Percentiles rank a stretch among this genome's conserved stretches.
Evolutionary conservation across 30 jellyfish, hydroid and myxozoan species (phyloP).

Genomic region (Turritopsis rubra): DNA sequence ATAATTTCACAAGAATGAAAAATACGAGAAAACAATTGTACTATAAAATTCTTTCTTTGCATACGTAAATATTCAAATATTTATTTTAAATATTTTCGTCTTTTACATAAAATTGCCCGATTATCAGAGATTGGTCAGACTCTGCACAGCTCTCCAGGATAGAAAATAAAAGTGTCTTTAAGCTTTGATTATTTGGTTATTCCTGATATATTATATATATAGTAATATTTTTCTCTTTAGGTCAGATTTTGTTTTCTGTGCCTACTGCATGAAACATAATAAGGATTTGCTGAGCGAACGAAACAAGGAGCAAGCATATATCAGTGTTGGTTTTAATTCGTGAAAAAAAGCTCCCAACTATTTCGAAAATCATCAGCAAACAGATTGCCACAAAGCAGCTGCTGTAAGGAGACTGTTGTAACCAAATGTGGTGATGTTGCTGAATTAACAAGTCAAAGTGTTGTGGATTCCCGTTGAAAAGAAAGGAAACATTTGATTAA

Average conservation of each 20-base stretch:
- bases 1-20: too few species aligned
- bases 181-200: too few species aligned
- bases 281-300: conserved; percentile 21
- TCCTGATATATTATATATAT: too few species aligned
- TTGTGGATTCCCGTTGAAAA: background rate
- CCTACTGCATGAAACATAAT: conserved; percentile 26
- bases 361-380: conserved; percentile 3
- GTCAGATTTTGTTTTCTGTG: conserved; percentile 13
- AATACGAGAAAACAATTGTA: too few species aligned
- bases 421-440: background rate
- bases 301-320: conserved; percentile 34
- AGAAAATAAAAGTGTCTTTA: too few species aligned
- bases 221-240: background rate
- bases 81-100: too few species aligned
- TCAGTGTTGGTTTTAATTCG: conserved; percentile 11
- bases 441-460: background rate
- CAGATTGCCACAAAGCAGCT: conserved; percentile 9
- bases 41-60: too few species aligned
- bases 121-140: too few species aligned
- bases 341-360: background rate
- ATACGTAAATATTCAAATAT: too few species aligned
- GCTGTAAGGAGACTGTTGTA: conserved; percentile 6
- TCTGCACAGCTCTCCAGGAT: too few species aligned
- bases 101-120: too few species aligned
- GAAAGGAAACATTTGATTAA: background rate